Evolutionary conservation across 2,888 invertebrate genomes (phyloP).

Genomic region (Aleiodes leptofemur): DNA sequence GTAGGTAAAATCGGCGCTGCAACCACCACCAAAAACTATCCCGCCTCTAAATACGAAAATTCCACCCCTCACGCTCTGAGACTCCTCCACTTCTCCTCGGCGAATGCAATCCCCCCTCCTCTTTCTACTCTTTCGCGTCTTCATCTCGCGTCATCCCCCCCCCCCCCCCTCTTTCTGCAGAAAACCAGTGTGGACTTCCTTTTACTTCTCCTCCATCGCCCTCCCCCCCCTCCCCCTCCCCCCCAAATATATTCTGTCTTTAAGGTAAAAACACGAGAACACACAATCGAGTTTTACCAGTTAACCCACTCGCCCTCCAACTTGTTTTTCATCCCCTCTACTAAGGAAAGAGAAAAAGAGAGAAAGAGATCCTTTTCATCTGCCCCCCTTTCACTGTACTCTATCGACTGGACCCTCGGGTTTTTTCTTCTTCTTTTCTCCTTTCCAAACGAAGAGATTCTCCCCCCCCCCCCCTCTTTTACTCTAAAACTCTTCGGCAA

Average conservation of each 20-base stretch:
- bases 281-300: constrained; percentile 70
- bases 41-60: constrained; percentile 33
- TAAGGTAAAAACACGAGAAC: constrained; percentile 72
- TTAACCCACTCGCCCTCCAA: constrained; percentile 68
- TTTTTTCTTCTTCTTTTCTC: too few species aligned
- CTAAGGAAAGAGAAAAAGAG: too few species aligned
- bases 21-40: constrained; percentile 48
- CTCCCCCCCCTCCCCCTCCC: constrained; percentile 49
- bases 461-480: too few species aligned
- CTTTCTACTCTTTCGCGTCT: constrained; percentile 52
- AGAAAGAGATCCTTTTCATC: neutral
- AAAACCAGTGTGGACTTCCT: neutral
- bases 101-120: neutral
- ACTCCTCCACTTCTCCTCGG: too few species aligned
- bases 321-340: constrained; percentile 52
- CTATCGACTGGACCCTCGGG: too few species aligned
- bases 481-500: too few species aligned
- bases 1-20: constrained; percentile 34
- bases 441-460: too few species aligned
- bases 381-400: constrained; percentile 25
- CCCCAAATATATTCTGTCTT: constrained; percentile 62
- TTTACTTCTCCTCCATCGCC: constrained; percentile 46
- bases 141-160: constrained; percentile 29
- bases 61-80: too few species aligned
- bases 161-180: neutral